These are phyloP conservation scores for Hippocampus barbouri DNA, from an alignment of 2,113 vertebrate species.

Conservation along the genomic window DNA sequence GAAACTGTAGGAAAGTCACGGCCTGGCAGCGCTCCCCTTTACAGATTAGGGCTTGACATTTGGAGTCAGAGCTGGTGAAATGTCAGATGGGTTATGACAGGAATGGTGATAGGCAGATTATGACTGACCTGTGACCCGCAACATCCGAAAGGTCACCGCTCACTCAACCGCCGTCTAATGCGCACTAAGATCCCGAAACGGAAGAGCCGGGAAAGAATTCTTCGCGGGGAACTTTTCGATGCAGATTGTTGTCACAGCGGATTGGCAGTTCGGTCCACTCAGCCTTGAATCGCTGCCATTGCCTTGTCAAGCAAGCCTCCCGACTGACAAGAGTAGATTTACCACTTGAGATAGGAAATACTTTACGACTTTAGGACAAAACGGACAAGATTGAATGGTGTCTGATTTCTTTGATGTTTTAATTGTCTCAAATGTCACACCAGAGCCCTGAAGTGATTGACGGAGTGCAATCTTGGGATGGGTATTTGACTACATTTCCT, in stretches of 20 bases:
- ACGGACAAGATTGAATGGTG: not conserved
- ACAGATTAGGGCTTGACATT: conserved; percentile 65
- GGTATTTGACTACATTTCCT: no score
- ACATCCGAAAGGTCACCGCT: conserved; percentile 57
- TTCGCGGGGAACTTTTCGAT: not conserved
- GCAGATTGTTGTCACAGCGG: not conserved
- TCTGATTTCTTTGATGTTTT: not conserved
- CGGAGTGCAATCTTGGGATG: no score
- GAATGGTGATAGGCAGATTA: conserved; percentile 68
- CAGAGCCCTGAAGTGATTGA: no score
- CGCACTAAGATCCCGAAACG: not conserved
- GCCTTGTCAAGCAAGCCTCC: not conserved
- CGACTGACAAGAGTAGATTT: not conserved
- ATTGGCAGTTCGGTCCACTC: not conserved
- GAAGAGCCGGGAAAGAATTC: not conserved
- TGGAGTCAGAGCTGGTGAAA: conserved; percentile 56
- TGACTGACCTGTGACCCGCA: conserved; percentile 58
- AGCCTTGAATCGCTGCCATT: not conserved
- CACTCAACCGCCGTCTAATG: conserved; percentile 28
- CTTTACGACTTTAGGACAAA: not conserved
- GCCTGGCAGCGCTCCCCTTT: conserved; percentile 27
- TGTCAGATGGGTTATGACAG: conserved; percentile 67
- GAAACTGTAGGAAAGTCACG: conserved; percentile 12
- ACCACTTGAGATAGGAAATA: not conserved
- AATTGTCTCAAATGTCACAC: no score